phyloP scores from a whole-genome alignment of 2,797 vertebrate genomes.

The Sebastes umbrosus region DNA sequence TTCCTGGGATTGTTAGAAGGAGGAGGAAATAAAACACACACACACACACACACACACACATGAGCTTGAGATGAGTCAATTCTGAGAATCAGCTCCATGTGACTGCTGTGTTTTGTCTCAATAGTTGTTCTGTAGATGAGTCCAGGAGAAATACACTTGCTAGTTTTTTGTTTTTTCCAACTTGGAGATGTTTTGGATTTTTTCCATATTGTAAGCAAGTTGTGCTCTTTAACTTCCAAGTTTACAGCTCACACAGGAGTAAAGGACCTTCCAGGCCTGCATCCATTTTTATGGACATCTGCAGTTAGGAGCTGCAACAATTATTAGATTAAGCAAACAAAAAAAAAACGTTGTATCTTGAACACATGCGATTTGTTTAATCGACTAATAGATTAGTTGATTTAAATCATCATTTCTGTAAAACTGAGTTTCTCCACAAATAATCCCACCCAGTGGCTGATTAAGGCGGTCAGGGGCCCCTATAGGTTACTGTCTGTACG shows the following conservation, averaged over 20 bases:
- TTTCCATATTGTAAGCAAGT: constrained; percentile 11
- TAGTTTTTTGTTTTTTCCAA: neutral
- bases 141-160: neutral
- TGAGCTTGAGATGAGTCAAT: neutral
- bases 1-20: neutral
- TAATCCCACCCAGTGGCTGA: no score
- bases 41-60: neutral
- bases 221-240: neutral
- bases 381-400: no score
- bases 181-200: neutral
- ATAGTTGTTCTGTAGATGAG: neutral
- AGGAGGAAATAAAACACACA: neutral
- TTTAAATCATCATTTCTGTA: no score
- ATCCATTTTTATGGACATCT: neutral
- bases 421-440: no score
- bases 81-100: constrained; percentile 31
- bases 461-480: no score
- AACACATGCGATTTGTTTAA: no score
- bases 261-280: neutral
- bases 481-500: no score
- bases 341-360: no score
- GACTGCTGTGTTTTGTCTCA: constrained; percentile 2
- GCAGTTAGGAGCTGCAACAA: neutral
- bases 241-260: neutral
- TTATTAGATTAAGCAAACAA: neutral